phyloP scores from a whole-genome alignment of 1,140 invertebrate species.

The Sinonovacula constricta region DNA sequence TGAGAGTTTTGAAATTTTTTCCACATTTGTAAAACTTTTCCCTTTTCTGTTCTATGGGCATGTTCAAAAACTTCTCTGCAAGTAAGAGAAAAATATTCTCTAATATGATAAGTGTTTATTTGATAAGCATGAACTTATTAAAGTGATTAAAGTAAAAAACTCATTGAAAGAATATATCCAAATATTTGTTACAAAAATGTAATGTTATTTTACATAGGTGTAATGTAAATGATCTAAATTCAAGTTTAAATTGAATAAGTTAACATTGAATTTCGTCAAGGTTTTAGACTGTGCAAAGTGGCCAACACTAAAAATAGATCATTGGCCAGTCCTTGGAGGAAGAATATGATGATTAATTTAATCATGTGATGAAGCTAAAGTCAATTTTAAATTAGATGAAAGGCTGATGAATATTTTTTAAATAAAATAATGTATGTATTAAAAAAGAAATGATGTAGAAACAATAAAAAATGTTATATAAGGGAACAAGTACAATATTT shows the following conservation, averaged over 20 bases:
- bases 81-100: slow-evolving; percentile 2
- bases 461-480: too few species aligned
- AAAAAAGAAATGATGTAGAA: too few species aligned
- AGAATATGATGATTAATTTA: too few species aligned
- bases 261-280: too few species aligned
- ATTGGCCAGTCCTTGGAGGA: too few species aligned
- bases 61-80: slow-evolving; percentile 59
- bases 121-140: not conserved
- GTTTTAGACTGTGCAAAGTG: too few species aligned
- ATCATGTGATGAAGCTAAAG: too few species aligned
- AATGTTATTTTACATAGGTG: not conserved
- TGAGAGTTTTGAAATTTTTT: slow-evolving; percentile 77
- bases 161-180: slow-evolving; percentile 6
- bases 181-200: not conserved
- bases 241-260: not conserved
- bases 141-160: not conserved
- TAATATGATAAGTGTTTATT: not conserved
- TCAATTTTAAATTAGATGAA: too few species aligned
- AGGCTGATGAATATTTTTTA: too few species aligned
- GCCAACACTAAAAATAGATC: too few species aligned
- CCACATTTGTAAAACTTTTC: slow-evolving; percentile 80
- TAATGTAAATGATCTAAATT: not conserved
- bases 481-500: too few species aligned
- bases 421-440: too few species aligned
- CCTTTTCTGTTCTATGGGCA: slow-evolving; percentile 80